These are phyloP conservation scores for Clunio marinus DNA, from an alignment of 2,888 invertebrate species.

Conservation along the genomic window DNA sequence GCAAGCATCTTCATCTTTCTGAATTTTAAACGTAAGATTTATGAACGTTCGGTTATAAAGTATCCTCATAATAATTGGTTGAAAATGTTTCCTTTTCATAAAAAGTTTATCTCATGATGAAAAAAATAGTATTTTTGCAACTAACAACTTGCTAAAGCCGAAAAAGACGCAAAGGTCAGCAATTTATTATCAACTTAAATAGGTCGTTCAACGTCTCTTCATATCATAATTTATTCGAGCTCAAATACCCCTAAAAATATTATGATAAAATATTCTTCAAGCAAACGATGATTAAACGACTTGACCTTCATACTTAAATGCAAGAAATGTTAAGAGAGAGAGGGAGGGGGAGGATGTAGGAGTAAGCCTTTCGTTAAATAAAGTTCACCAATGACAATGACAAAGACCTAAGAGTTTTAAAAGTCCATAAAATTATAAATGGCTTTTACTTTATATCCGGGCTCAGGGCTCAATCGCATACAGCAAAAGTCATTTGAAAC, in stretches of 20 bases:
- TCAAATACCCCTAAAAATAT: background rate
- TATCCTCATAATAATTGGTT: too few relatives aligned
- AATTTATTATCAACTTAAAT: background rate
- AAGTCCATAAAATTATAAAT: slow-evolving; percentile 32
- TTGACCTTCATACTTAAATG: too few relatives aligned
- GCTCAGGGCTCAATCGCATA: background rate
- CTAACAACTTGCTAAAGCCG: too few relatives aligned
- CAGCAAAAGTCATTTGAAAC: background rate
- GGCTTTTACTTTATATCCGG: slow-evolving; percentile 2
- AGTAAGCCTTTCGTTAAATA: slow-evolving; percentile 18
- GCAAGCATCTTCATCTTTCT: background rate
- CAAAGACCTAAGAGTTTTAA: background rate
- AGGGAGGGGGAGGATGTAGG: background rate
- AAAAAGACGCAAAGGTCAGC: too few relatives aligned
- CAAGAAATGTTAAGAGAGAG: too few relatives aligned
- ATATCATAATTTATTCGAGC: background rate
- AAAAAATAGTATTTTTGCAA: too few relatives aligned
- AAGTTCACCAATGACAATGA: background rate
- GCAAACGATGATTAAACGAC: too few relatives aligned
- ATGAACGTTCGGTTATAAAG: too few relatives aligned
- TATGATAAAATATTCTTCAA: background rate
- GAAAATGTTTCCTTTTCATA: too few relatives aligned
- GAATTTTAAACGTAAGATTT: too few relatives aligned
- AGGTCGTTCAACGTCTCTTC: background rate
- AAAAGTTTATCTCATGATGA: too few relatives aligned